A percentile compares a stretch with the other conserved stretches of the same genome.
phyloP scores from a whole-genome alignment of 2,797 vertebrate species.

The Etheostoma perlongum region DNA sequence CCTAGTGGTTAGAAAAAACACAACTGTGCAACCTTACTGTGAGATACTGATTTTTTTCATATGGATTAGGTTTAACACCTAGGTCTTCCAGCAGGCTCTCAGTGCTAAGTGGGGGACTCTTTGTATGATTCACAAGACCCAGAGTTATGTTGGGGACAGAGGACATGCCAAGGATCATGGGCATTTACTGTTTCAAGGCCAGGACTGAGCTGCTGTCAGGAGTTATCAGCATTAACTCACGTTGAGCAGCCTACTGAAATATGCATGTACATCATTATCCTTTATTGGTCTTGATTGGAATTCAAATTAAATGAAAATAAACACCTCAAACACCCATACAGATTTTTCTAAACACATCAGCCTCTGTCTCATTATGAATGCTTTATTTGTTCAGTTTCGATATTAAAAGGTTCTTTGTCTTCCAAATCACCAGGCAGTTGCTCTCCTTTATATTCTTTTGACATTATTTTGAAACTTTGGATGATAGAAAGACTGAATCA shows the following conservation, averaged over 20 bases:
- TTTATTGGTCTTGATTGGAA: not conserved
- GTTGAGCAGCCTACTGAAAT: not conserved
- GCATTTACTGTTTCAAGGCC: conserved; percentile 6
- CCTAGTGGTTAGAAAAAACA: conserved; percentile 54
- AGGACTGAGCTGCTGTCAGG: not conserved
- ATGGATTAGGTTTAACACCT: too few species aligned
- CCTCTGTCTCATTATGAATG: not conserved
- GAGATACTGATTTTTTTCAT: not conserved
- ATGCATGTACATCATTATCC: not conserved
- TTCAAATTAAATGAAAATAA: not conserved
- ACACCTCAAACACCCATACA: too few species aligned
- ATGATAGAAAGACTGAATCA: conserved; percentile 15
- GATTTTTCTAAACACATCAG: too few species aligned
- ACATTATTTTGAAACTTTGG: conserved; percentile 6
- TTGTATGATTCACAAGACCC: not conserved
- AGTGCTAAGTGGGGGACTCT: not conserved
- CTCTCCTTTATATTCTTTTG: not conserved
- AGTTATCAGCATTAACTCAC: not conserved
- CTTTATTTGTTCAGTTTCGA: not conserved
- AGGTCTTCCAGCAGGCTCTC: not conserved
- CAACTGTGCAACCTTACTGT: not conserved
- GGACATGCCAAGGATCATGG: not conserved
- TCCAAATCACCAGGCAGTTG: not conserved
- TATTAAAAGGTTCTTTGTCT: not conserved
- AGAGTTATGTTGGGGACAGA: not conserved